These are phyloP conservation scores for Rhabditoides inermis DNA, from an alignment of 2,888 invertebrate genomes.

Conservation along the genomic window DNA sequence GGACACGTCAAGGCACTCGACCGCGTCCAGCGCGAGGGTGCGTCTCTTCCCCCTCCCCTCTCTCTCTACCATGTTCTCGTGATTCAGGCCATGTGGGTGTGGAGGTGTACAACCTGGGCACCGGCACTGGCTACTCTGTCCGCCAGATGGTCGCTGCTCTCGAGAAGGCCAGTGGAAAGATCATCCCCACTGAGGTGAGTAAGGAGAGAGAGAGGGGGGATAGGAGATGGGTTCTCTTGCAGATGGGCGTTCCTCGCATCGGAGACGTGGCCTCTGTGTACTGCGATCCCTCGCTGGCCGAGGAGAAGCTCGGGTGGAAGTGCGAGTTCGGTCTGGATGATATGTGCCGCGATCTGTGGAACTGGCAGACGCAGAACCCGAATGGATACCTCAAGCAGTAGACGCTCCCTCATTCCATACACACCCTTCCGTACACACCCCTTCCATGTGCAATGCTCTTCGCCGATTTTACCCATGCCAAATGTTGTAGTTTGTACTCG, in stretches of 20 bases:
- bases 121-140: slow-evolving; percentile 80
- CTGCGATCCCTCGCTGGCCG: slow-evolving; percentile 76
- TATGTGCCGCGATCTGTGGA: slow-evolving; percentile 71
- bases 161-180: slow-evolving; percentile 73
- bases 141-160: slow-evolving; percentile 74
- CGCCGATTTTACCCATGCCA: no score
- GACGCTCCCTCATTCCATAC: no score
- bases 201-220: slow-evolving; percentile 68
- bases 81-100: slow-evolving; percentile 21
- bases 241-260: slow-evolving; percentile 63
- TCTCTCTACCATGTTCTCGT: not conserved
- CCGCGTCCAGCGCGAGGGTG: slow-evolving; percentile 60
- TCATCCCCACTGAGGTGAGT: slow-evolving; percentile 53
- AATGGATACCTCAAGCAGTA: no score
- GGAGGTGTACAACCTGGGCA: slow-evolving; percentile 84
- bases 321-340: slow-evolving; percentile 46
- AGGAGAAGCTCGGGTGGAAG: slow-evolving; percentile 72
- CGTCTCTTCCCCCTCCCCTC: not conserved
- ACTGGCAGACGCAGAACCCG: slow-evolving; percentile 86
- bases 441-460: no score
- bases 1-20: slow-evolving; percentile 79
- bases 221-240: not conserved
- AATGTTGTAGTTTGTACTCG: no score
- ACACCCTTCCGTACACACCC: no score
- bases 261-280: slow-evolving; percentile 86